phyloP scores from a whole-genome alignment of 2,113 vertebrate genomes.

The Brevimyrus niger region DNA sequence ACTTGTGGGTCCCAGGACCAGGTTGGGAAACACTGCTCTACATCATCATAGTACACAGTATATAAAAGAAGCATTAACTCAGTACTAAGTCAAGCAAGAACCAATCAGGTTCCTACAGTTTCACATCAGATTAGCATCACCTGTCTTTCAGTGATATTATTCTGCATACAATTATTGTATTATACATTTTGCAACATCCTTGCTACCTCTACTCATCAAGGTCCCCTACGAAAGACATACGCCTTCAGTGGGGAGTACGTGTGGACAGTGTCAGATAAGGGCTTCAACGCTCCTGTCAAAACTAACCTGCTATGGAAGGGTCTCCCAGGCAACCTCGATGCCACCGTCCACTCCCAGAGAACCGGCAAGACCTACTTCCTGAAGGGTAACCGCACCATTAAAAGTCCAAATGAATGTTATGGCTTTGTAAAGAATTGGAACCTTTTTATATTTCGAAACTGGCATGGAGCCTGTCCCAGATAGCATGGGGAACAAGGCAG shows the following conservation, averaged over 20 bases:
- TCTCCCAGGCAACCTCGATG: constrained; percentile 65
- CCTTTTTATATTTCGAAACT: not conserved
- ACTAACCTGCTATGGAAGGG: constrained; percentile 68
- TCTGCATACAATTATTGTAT: not conserved
- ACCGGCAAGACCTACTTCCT: constrained; percentile 71
- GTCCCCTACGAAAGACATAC: constrained; percentile 64
- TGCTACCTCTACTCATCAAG: constrained; percentile 36
- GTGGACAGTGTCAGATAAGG: constrained; percentile 67
- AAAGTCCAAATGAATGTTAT: not conserved
- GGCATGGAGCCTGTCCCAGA: not conserved
- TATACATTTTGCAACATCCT: not conserved
- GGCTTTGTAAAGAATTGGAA: not conserved
- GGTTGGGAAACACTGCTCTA: not conserved
- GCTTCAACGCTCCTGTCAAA: constrained; percentile 49
- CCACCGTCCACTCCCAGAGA: constrained; percentile 71
- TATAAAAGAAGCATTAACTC: not conserved
- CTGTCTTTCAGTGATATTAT: not conserved
- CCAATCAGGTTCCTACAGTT: not conserved
- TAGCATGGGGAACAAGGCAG: not conserved
- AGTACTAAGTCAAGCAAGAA: not conserved
- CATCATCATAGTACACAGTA: not conserved
- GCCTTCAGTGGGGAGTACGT: constrained; percentile 70
- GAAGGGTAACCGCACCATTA: constrained; percentile 55
- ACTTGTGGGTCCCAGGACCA: too few species aligned
- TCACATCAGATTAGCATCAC: not conserved